Percentiles rank a stretch among this genome's conserved stretches.
These are phyloP conservation scores for Nemopilema nomurai DNA, from an alignment of 30 jellyfish, hydroid and myxozoan genomes.

Conservation along the genomic window DNA sequence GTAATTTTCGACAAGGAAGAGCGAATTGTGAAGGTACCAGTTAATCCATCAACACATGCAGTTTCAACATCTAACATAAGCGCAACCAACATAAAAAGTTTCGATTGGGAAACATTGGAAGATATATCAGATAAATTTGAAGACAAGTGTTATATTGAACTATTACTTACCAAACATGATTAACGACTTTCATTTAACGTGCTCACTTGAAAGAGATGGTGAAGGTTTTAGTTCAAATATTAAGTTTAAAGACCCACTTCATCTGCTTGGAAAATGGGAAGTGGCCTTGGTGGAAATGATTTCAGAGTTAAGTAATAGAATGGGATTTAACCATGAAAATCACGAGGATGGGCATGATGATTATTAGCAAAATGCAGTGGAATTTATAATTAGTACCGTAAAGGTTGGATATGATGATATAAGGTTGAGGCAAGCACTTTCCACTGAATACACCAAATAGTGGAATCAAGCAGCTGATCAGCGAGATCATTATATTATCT, in stretches of 20 bases:
- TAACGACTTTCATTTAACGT: neutral
- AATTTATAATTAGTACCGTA: neutral
- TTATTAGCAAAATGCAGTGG: neutral
- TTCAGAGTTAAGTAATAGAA: neutral
- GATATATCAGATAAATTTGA: too few relatives aligned
- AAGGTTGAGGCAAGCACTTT: neutral
- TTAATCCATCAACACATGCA: too few relatives aligned
- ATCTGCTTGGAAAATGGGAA: neutral
- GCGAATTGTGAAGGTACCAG: too few relatives aligned
- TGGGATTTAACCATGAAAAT: neutral
- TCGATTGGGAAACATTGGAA: too few relatives aligned
- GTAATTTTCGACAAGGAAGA: too few relatives aligned
- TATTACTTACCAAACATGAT: neutral
- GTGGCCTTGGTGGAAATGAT: slow-evolving; percentile 1
- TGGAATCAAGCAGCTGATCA: neutral
- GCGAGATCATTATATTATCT: neutral
- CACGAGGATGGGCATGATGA: neutral
- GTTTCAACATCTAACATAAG: too few relatives aligned
- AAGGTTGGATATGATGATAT: neutral
- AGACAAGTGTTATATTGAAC: neutral
- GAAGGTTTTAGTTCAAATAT: neutral
- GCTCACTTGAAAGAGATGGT: neutral
- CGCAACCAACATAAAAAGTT: too few relatives aligned
- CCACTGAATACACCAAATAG: neutral
- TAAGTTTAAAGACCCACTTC: neutral